Evolutionary conservation across 2,888 invertebrate species (phyloP).

Genomic region (Hirtodrosophila duncani): DNA sequence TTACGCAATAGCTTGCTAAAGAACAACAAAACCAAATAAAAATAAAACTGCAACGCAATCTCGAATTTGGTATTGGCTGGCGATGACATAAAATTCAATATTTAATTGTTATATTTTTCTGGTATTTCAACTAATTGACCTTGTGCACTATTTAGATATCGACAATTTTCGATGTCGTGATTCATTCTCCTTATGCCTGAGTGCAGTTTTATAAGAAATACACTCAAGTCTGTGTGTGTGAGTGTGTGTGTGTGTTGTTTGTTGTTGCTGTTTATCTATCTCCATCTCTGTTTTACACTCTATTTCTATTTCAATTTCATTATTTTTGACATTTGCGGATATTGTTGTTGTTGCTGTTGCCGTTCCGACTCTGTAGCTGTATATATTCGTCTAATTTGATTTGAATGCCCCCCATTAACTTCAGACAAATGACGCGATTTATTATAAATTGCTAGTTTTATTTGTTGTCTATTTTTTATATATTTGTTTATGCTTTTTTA

Average conservation of each 20-base stretch:
- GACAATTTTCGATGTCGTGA: conserved; percentile 47
- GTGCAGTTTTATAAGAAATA: conserved; percentile 23
- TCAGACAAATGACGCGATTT: conserved; percentile 43
- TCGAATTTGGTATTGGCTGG: too few species aligned
- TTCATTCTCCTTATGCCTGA: conserved; percentile 34
- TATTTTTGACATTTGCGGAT: conserved; percentile 1
- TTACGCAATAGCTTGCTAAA: conserved; percentile 44
- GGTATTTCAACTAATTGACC: conserved; percentile 68
- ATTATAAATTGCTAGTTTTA: conserved; percentile 26
- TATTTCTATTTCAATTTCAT: neutral
- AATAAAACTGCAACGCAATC: conserved; percentile 21
- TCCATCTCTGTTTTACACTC: too few species aligned
- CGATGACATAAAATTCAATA: conserved; percentile 23
- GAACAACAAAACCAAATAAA: conserved; percentile 5
- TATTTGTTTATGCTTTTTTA: neutral
- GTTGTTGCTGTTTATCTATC: conserved; percentile 5
- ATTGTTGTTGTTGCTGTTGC: conserved; percentile 13
- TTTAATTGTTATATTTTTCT: conserved; percentile 53
- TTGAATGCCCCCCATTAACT: conserved; percentile 51
- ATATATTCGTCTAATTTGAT: conserved; percentile 34
- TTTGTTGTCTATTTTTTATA: neutral
- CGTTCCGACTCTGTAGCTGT: too few species aligned
- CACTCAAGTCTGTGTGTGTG: conserved; percentile 8
- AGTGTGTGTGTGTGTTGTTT: neutral
- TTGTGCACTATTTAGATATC: conserved; percentile 62